Evolutionary conservation across 2,888 invertebrate species (phyloP), one percentile per base, ranked within the genome.

Genomic region (Epirrita christyi): DNA sequence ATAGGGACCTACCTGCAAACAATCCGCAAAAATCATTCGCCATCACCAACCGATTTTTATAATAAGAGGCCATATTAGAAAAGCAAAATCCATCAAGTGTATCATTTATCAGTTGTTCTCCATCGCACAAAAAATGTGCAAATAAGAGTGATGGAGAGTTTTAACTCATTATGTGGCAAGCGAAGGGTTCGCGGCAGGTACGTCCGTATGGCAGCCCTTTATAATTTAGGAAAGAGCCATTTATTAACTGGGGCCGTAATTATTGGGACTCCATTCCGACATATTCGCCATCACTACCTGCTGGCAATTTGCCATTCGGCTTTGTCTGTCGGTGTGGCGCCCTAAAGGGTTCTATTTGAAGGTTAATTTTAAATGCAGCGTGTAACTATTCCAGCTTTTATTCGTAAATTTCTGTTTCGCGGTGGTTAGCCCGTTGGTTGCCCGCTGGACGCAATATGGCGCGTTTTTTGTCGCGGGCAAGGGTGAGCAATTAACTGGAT

Each of bases 201-300:
- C 66, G 86, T 80, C 88, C 91, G 88, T 88, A 92, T 92, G 91
- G 87, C 85, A 76, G 87, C 83, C 87, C 86, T 87, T 88, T 82
- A 85, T 85, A 86, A 89, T 86, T 87, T 87, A 88, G 85, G 88
- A 90, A 90, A 88, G 81, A 83, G 81, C 88, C 89, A 92, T 91
- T 91, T 91, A 91, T 91, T 90, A 92, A 90, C 80, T 83, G 81
- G 84, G 80, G 83, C 86, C 88, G 83, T 90, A 91, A 91, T 92
- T 91, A 91, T 88, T 80, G 84, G 81, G 80, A 82, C 79, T 84
- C 78, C 83, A 82, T 82, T 88, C 81, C 82, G 78, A 79, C 82
- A 86, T 89, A 90, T 91, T 92, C 90, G 91, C 91, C 84, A 92
- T 91, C 86, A 90, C 92, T 92, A 92, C 92, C 90, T 91, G 91